A percentile compares a stretch with the other conserved stretches of the same genome.
Evolutionary conservation across 2,888 invertebrate genomes (phyloP).

Genomic region (Oasisia sp.): DNA sequence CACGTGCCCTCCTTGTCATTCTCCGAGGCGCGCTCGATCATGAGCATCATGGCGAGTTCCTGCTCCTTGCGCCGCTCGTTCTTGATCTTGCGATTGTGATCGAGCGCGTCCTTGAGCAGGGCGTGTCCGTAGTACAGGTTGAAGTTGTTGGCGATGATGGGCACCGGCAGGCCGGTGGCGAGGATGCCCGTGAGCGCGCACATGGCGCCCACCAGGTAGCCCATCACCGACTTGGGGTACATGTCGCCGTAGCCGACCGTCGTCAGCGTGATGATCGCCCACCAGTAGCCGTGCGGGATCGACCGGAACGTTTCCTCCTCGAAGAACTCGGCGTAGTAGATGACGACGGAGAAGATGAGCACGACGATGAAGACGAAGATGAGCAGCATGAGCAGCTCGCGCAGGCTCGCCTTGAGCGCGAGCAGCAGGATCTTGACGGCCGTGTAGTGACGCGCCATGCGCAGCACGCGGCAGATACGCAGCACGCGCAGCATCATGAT

Average conservation of each 20-base stretch:
- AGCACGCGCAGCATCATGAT: constrained; percentile 44
- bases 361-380: constrained; percentile 46
- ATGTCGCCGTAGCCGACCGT: constrained; percentile 56
- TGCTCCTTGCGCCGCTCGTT: constrained; percentile 14
- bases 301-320: constrained; percentile 43
- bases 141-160: constrained; percentile 56
- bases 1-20: neutral
- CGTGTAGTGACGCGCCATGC: constrained; percentile 47
- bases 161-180: constrained; percentile 53
- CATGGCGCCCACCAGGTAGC: constrained; percentile 52
- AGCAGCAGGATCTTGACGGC: constrained; percentile 48
- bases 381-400: constrained; percentile 46
- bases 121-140: constrained; percentile 47
- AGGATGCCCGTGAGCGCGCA: constrained; percentile 56
- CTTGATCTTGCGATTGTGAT: constrained; percentile 30
- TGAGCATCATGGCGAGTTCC: constrained; percentile 19
- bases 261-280: constrained; percentile 54
- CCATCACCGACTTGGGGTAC: constrained; percentile 48
- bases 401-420: constrained; percentile 44
- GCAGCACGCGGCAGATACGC: constrained; percentile 47
- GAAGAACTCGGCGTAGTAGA: constrained; percentile 49
- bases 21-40: constrained; percentile 18
- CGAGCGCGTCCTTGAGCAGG: constrained; percentile 37
- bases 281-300: constrained; percentile 49
- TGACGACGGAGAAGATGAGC: constrained; percentile 48